These are phyloP conservation scores for Limnodromus scolopaceus DNA, from an alignment of 2,797 vertebrate genomes.

Conservation along the genomic window DNA sequence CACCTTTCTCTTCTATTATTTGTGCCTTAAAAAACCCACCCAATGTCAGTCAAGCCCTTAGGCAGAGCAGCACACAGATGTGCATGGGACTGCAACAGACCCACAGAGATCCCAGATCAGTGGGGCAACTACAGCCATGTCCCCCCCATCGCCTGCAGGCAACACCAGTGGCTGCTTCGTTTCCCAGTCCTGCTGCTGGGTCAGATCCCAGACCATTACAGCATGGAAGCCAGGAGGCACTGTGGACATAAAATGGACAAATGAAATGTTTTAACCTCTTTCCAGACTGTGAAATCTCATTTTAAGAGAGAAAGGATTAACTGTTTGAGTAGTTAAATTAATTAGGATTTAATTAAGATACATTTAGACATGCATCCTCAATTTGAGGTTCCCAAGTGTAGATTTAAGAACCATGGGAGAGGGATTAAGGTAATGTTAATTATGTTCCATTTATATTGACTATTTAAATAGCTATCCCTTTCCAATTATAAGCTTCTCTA, in stretches of 20 bases:
- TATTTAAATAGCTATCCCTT: conserved; percentile 16
- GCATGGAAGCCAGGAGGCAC: fast-evolving
- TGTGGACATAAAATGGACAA: neutral
- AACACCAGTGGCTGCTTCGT: fast-evolving
- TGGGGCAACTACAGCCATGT: fast-evolving
- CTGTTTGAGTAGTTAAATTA: conserved; percentile 7
- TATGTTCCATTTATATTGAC: neutral
- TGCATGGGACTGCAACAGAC: fast-evolving
- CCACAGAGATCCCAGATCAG: fast-evolving
- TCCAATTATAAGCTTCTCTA: neutral
- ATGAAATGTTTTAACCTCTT: neutral
- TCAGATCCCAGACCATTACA: neutral
- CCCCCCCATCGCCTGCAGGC: fast-evolving
- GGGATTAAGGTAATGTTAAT: conserved; percentile 34
- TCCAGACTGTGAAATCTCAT: neutral
- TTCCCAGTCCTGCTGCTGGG: neutral
- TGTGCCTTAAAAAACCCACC: neutral
- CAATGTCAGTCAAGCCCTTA: fast-evolving
- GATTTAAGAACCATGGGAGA: conserved; percentile 31
- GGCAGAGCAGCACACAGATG: fast-evolving
- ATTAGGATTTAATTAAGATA: conserved; percentile 40
- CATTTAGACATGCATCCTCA: conserved; percentile 22
- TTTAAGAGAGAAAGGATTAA: conserved; percentile 2
- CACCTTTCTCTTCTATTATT: neutral
- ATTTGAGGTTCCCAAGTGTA: neutral